Evolutionary conservation across 2,113 vertebrate species (phyloP).

Genomic region (Tetraodon nigroviridis): DNA sequence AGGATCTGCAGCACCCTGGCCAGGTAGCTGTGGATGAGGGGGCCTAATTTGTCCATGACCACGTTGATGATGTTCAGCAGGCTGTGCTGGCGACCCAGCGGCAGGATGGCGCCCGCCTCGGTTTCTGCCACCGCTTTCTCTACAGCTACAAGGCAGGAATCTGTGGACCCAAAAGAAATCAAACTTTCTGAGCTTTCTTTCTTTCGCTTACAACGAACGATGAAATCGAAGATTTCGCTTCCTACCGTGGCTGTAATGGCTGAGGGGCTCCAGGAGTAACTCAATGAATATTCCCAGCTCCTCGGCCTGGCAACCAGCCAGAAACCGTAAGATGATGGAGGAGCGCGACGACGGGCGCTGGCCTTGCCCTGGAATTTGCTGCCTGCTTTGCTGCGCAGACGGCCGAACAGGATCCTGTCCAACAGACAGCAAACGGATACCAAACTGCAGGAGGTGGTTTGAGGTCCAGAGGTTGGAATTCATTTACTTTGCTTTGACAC

Average conservation of each 20-base stretch:
- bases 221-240: background rate
- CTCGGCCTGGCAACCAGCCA: slow-evolving; percentile 83
- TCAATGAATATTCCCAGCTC: slow-evolving; percentile 90
- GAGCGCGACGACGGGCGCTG: slow-evolving; percentile 77
- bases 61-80: slow-evolving; percentile 85
- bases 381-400: slow-evolving; percentile 90
- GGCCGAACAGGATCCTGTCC: slow-evolving; percentile 87
- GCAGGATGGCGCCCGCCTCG: slow-evolving; percentile 80
- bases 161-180: slow-evolving; percentile 54
- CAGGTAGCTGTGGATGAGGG: slow-evolving; percentile 82
- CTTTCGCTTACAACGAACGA: too few relatives aligned
- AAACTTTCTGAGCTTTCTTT: background rate
- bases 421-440: background rate
- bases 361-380: slow-evolving; percentile 92
- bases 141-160: slow-evolving; percentile 81
- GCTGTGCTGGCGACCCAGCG: slow-evolving; percentile 89
- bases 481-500: too few relatives aligned
- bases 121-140: slow-evolving; percentile 73
- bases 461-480: too few relatives aligned
- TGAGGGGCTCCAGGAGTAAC: slow-evolving; percentile 88
- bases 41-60: slow-evolving; percentile 87
- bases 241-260: slow-evolving; percentile 80
- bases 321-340: slow-evolving; percentile 89
- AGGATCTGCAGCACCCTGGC: slow-evolving; percentile 91
- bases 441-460: too few relatives aligned